Evolutionary conservation across 2,888 invertebrate genomes (phyloP).

Genomic region (Epsilonema sp.): DNA sequence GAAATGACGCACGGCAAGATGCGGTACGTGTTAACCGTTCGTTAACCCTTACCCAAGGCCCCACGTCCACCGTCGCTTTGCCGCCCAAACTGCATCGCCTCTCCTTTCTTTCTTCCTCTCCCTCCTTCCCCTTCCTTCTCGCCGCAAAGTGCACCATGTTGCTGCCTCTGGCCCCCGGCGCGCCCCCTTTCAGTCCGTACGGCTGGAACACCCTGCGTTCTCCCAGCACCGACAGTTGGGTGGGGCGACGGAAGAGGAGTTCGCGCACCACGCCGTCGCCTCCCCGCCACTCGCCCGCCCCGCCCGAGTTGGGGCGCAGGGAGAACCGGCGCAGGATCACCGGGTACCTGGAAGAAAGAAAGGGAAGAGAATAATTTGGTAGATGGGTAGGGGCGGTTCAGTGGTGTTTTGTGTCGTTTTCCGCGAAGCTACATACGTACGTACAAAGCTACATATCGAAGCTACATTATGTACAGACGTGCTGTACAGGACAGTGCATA

Average conservation of each 20-base stretch:
- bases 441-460: too few relatives aligned
- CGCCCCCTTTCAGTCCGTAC: conserved; percentile 49
- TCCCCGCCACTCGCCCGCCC: conserved; percentile 39
- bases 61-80: conserved; percentile 59
- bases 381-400: too few relatives aligned
- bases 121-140: too few relatives aligned
- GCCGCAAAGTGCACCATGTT: neutral
- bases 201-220: conserved; percentile 71
- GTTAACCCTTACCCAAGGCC: conserved; percentile 49
- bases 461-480: too few relatives aligned
- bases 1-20: too few relatives aligned
- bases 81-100: conserved; percentile 65
- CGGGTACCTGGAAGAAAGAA: conserved; percentile 48
- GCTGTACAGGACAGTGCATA: too few relatives aligned
- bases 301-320: conserved; percentile 52
- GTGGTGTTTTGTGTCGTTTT: too few relatives aligned
- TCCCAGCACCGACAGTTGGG: conserved; percentile 70
- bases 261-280: conserved; percentile 74
- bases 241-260: conserved; percentile 55
- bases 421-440: too few relatives aligned
- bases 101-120: too few relatives aligned
- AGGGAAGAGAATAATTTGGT: too few relatives aligned
- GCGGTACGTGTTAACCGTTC: too few relatives aligned
- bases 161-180: neutral
- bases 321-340: conserved; percentile 61